These are phyloP conservation scores for Alca torda DNA, from an alignment of 2,797 vertebrate species.

Conservation along the genomic window DNA sequence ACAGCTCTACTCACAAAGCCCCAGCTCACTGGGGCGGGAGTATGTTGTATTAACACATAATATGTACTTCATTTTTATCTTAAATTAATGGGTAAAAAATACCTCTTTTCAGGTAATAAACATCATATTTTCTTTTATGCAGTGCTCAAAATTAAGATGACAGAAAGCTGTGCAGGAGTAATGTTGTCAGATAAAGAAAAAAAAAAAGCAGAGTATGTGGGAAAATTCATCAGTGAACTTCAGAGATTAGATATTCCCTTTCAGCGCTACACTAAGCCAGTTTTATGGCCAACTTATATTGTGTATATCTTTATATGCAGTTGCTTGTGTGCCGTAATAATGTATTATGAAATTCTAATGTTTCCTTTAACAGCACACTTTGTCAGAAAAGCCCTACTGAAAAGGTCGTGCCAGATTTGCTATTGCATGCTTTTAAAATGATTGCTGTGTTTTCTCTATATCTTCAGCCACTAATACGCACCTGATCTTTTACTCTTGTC, in stretches of 20 bases:
- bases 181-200: neutral
- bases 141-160: neutral
- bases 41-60: neutral
- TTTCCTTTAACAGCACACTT: conserved; percentile 14
- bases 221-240: neutral
- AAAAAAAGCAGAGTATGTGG: neutral
- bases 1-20: neutral
- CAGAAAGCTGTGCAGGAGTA: neutral
- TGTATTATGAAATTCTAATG: neutral
- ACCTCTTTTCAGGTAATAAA: neutral
- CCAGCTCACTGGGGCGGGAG: neutral
- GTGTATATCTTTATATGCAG: neutral
- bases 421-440: conserved; percentile 58
- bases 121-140: neutral
- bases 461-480: conserved; percentile 37
- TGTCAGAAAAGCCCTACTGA: neutral
- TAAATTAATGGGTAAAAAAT: neutral
- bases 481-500: conserved; percentile 83
- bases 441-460: conserved; percentile 25
- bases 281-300: neutral
- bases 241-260: neutral
- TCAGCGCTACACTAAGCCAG: neutral
- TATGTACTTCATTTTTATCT: neutral
- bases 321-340: neutral
- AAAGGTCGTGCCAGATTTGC: conserved; percentile 12